phyloP scores from a whole-genome alignment of 2,113 vertebrate species.

The Malurus elegans region DNA sequence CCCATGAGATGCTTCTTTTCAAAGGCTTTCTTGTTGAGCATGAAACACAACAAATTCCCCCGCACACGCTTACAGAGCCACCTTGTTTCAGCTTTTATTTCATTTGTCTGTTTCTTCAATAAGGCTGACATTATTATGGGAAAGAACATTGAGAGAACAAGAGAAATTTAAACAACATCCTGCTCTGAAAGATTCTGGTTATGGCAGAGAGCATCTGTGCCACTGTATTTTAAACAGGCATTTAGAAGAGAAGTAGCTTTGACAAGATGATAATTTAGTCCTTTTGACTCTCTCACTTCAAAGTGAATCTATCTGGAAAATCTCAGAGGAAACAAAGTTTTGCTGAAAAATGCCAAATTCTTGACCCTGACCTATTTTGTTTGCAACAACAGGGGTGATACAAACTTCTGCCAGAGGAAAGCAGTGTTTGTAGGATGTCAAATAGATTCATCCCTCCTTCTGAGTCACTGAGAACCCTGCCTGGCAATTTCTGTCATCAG shows the following conservation, averaged over 20 bases:
- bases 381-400: not conserved
- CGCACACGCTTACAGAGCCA: not conserved
- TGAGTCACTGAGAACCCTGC: not conserved
- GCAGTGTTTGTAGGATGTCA: not conserved
- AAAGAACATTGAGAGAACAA: not conserved
- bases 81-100: not conserved
- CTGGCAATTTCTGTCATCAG: not conserved
- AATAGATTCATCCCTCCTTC: not conserved
- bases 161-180: not conserved
- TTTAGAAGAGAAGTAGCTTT: constrained; percentile 3
- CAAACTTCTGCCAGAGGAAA: not conserved
- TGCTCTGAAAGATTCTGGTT: constrained; percentile 14
- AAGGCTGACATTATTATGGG: not conserved
- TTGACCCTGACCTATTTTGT: constrained; percentile 1
- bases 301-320: constrained; percentile 4
- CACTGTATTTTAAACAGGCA: constrained; percentile 7
- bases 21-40: not conserved
- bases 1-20: not conserved
- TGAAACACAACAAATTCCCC: not conserved
- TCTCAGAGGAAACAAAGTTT: constrained; percentile 2
- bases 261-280: constrained; percentile 18
- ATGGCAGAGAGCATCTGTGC: not conserved
- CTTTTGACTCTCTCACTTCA: not conserved
- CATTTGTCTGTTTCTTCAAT: not conserved
- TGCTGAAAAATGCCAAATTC: not conserved